Conservation (phyloP, 2,113 vertebrate species). For the Anser cygnoides region DNA sequence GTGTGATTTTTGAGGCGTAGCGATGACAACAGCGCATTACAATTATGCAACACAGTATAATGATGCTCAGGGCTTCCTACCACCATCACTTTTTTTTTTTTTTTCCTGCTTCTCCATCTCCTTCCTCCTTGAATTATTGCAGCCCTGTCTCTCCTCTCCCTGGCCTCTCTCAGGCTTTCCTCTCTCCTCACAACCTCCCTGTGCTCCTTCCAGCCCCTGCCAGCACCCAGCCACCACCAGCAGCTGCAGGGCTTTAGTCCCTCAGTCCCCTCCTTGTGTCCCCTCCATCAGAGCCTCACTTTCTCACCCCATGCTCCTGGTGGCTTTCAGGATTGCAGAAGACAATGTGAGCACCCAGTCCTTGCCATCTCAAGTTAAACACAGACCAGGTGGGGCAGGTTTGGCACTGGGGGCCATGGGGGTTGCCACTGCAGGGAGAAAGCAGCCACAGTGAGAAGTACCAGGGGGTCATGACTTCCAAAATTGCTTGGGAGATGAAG, state of each 20-base stretch:
- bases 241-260: neutral
- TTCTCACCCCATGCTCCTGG: neutral
- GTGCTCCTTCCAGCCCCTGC: neutral
- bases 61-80: neutral
- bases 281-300: neutral
- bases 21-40: fast-evolving
- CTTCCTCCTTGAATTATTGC: neutral
- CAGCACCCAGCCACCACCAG: neutral
- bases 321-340: neutral
- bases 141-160: neutral
- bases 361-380: neutral
- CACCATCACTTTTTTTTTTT: neutral
- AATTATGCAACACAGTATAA: neutral
- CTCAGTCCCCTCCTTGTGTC: neutral
- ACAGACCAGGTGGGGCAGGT: neutral
- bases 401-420: neutral
- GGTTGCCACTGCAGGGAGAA: neutral
- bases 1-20: neutral
- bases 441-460: fast-evolving
- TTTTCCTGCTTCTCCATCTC: neutral
- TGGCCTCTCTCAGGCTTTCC: neutral
- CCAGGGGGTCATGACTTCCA: neutral
- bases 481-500: neutral
- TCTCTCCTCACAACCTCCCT: neutral
- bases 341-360: fast-evolving